These are phyloP conservation scores for Limnephilus lunatus DNA, from an alignment of 2,888 invertebrate genomes.

Conservation along the genomic window DNA sequence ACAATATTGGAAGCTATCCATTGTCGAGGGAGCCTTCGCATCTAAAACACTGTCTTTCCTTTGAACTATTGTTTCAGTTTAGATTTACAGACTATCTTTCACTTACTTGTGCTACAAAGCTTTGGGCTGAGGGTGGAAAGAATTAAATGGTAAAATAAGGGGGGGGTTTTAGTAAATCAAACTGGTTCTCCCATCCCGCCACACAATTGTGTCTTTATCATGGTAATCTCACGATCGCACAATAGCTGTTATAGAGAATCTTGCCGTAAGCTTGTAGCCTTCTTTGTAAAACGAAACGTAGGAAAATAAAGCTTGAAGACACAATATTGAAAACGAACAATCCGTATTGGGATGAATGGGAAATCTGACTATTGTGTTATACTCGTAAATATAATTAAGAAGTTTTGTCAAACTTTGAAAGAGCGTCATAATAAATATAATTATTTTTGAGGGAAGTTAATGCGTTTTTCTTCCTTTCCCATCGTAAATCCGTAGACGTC, in stretches of 20 bases:
- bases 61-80: constrained; percentile 35
- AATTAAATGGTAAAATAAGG: background rate
- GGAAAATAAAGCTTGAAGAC: background rate
- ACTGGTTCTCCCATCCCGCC: background rate
- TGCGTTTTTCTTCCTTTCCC: too few relatives aligned
- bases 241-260: background rate
- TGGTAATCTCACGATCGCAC: background rate
- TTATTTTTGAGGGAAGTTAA: too few relatives aligned
- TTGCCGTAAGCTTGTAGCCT: background rate
- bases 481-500: too few relatives aligned
- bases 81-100: constrained; percentile 33
- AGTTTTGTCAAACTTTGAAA: background rate
- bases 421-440: background rate
- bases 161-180: constrained; percentile 14
- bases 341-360: background rate
- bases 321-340: background rate
- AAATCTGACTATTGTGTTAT: background rate
- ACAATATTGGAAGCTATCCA: background rate
- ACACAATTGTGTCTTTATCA: background rate
- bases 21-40: background rate
- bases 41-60: background rate
- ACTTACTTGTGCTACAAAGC: background rate
- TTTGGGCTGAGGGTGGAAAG: background rate
- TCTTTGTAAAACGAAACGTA: background rate
- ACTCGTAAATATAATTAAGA: background rate